Conservation (phyloP, 2,888 invertebrate genomes). For the Drosophila helvetica region DNA sequence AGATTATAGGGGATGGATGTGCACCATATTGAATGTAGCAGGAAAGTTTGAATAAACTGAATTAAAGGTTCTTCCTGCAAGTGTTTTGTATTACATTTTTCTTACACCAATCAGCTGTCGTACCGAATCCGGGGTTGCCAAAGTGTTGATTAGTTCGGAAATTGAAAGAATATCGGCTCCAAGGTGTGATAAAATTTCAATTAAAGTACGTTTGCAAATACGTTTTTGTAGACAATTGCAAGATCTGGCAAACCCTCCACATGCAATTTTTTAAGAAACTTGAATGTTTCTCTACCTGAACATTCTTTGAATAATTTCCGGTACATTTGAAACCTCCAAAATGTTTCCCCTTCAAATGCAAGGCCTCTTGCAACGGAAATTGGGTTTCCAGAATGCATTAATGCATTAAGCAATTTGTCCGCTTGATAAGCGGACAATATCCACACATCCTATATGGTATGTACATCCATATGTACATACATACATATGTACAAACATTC, state of each 20-base stretch:
- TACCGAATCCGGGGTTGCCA: neutral
- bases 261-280: no score
- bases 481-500: slow-evolving; percentile 6
- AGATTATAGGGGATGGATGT: neutral
- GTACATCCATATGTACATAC: slow-evolving; percentile 10
- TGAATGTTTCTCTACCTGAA: neutral
- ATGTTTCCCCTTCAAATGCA: slow-evolving; percentile 3
- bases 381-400: slow-evolving; percentile 32
- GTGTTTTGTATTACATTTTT: neutral
- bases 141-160: neutral
- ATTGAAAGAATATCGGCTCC: no score
- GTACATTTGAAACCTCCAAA: neutral
- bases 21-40: neutral
- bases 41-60: no score
- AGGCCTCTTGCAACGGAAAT: slow-evolving; percentile 52
- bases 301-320: neutral
- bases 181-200: neutral
- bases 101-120: neutral
- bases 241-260: no score
- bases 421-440: slow-evolving; percentile 51
- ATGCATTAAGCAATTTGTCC: slow-evolving; percentile 63
- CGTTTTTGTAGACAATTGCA: no score
- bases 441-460: slow-evolving; percentile 19
- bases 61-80: no score
- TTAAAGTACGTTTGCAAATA: no score